Evolutionary conservation across 2,888 invertebrate genomes (phyloP).

Genomic region (Iphiclides podalirius): DNA sequence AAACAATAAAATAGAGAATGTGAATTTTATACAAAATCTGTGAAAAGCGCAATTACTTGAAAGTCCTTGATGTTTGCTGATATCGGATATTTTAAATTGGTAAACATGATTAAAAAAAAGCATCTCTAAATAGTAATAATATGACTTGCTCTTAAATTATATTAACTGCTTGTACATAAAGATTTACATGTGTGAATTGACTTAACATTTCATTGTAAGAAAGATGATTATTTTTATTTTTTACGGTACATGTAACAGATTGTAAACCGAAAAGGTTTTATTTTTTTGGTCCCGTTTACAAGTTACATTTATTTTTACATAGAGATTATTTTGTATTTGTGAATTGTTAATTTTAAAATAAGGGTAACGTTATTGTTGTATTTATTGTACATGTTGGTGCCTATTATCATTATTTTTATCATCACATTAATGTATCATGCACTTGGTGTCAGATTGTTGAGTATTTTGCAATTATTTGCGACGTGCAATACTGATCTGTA

Average conservation of each 20-base stretch:
- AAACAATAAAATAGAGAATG: not conserved
- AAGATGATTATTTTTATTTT: conserved; percentile 11
- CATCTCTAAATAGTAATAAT: no score
- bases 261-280: conserved; percentile 12
- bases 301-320: conserved; percentile 16
- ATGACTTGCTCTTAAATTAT: no score
- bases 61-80: not conserved
- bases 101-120: no score
- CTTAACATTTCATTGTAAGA: conserved; percentile 7
- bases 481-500: conserved; percentile 31
- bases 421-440: conserved; percentile 50
- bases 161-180: not conserved
- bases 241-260: conserved; percentile 12
- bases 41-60: not conserved
- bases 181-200: conserved; percentile 16
- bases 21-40: no score
- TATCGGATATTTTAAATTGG: not conserved
- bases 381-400: conserved; percentile 42
- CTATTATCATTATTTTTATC: conserved; percentile 42
- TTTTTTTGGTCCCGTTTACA: conserved; percentile 20
- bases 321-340: conserved; percentile 40
- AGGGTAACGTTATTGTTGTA: conserved; percentile 31
- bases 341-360: conserved; percentile 40
- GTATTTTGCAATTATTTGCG: conserved; percentile 34
- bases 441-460: conserved; percentile 45